Conservation (phyloP, 2,888 invertebrate genomes). For the Aricia artaxerxes region DNA sequence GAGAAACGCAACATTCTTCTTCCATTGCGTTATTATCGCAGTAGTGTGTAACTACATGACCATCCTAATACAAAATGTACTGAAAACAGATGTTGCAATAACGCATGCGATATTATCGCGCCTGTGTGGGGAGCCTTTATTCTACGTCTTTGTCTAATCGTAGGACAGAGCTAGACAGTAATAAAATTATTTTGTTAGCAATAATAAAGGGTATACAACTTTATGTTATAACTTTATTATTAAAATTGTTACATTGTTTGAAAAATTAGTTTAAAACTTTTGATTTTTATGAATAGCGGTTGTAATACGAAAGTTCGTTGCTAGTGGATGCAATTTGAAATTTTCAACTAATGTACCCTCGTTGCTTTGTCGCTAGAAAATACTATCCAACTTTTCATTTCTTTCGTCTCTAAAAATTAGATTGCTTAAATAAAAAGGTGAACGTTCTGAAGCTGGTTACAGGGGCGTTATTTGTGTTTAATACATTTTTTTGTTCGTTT, state of each 20-base stretch:
- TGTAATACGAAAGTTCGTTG: background rate
- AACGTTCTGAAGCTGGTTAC: too few relatives aligned
- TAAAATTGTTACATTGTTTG: conserved; percentile 18
- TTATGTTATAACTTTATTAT: conserved; percentile 2
- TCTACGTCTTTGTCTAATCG: too few relatives aligned
- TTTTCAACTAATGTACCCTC: background rate
- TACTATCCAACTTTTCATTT: background rate
- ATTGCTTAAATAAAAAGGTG: too few relatives aligned
- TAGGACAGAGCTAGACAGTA: background rate
- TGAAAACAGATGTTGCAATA: too few relatives aligned
- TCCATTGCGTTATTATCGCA: too few relatives aligned
- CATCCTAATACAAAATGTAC: too few relatives aligned
- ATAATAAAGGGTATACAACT: conserved; percentile 3
- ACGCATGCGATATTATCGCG: too few relatives aligned
- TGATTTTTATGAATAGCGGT: conserved; percentile 17
- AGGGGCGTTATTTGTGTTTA: too few relatives aligned
- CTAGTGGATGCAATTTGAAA: background rate
- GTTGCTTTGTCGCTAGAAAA: background rate
- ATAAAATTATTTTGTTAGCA: background rate
- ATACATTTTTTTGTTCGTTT: too few relatives aligned
- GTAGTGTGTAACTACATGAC: too few relatives aligned
- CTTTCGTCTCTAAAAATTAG: background rate
- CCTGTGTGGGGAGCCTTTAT: too few relatives aligned
- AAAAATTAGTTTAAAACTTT: conserved; percentile 7
- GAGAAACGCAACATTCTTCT: too few relatives aligned